Percentiles rank a stretch among this genome's conserved stretches.
These are phyloP conservation scores for Malurus cyaneus DNA, from an alignment of 2,113 vertebrate genomes.

Conservation along the genomic window DNA sequence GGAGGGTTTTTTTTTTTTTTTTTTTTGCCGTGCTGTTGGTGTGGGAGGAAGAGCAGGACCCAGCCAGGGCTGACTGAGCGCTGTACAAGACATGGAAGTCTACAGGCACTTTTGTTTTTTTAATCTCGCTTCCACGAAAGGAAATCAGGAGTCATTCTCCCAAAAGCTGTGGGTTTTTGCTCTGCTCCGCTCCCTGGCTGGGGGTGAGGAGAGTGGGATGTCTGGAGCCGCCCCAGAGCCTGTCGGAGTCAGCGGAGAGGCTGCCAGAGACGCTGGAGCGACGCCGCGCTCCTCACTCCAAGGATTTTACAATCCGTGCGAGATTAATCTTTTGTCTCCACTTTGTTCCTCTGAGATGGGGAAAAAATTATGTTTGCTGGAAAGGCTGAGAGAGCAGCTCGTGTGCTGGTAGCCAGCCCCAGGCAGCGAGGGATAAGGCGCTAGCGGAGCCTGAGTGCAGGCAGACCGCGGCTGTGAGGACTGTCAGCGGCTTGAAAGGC, in stretches of 20 bases:
- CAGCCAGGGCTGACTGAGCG: background rate
- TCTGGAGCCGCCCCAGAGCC: background rate
- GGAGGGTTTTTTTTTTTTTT: no score
- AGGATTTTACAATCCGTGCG: background rate
- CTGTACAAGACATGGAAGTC: background rate
- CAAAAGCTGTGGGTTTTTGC: background rate
- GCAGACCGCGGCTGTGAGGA: rapidly evolving
- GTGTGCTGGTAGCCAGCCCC: background rate
- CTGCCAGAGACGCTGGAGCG: background rate
- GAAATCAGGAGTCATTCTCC: background rate
- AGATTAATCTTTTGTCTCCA: background rate
- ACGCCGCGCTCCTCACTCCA: background rate
- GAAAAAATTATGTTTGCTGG: background rate
- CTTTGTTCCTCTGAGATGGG: background rate
- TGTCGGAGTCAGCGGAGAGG: background rate
- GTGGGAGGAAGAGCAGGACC: background rate
- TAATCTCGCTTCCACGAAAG: background rate
- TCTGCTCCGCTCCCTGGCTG: background rate
- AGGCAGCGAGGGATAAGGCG: rapidly evolving
- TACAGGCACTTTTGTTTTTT: background rate
- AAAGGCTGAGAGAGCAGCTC: background rate
- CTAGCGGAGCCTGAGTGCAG: rapidly evolving
- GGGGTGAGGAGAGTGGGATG: background rate
- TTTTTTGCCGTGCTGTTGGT: rapidly evolving
- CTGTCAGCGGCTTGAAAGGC: background rate